phyloP scores from a whole-genome alignment of 2,888 invertebrate species.

The Chloroclystis v-ata region DNA sequence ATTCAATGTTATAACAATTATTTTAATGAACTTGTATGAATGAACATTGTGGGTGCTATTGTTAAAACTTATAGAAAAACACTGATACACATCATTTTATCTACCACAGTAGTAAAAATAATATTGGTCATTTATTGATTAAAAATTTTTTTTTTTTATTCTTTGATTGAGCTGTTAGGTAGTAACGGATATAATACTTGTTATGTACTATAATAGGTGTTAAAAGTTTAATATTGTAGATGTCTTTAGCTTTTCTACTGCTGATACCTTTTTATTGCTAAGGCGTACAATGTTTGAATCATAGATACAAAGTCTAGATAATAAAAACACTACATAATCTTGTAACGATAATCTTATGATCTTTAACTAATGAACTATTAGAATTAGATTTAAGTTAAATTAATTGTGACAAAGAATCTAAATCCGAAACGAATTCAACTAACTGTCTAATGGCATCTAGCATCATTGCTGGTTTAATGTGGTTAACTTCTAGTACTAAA shows the following conservation, averaged over 20 bases:
- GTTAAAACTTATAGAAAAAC: conserved; percentile 13
- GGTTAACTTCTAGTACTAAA: no score
- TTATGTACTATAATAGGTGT: conserved; percentile 42
- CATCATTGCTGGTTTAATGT: no score
- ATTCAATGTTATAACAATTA: conserved; percentile 3
- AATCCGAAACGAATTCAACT: no score
- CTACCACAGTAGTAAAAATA: no score
- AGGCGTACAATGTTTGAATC: neutral
- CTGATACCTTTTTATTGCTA: conserved; percentile 2
- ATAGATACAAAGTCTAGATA: neutral
- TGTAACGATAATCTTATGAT: no score
- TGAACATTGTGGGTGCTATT: conserved; percentile 41
- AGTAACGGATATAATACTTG: conserved; percentile 3
- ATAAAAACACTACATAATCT: neutral
- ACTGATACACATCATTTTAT: neutral
- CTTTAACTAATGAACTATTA: no score
- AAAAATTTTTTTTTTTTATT: no score
- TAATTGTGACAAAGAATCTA: no score
- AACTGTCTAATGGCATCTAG: no score
- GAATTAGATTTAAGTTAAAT: no score
- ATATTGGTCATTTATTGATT: no score
- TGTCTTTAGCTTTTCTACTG: conserved; percentile 26
- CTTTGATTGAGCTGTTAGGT: no score
- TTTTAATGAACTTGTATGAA: conserved; percentile 8
- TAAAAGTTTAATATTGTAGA: conserved; percentile 53